Evolutionary conservation across 2,113 vertebrate species (phyloP), one percentile per base, ranked within the genome.

Genomic region (Numenius arquata): DNA sequence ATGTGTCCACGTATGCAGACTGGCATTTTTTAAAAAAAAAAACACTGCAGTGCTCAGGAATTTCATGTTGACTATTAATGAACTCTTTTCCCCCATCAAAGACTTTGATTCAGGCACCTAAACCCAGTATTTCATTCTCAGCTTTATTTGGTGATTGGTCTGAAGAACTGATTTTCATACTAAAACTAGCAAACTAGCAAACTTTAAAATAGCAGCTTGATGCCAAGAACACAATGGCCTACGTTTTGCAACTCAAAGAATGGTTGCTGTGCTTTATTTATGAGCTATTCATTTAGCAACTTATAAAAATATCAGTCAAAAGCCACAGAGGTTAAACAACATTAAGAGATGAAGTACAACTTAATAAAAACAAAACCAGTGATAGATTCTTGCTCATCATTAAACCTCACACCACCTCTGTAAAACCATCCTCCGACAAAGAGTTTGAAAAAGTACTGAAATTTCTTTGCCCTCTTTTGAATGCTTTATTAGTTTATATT

Each of bases 401-500:
- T 74, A 86, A 95, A 88, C 67, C 27, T 84, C 65, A 71, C 25
- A 38, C 68, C n/a, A 87, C 13, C 38, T n/a, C 27, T 85, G 10
- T 81, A 81, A 93, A 89, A 78, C 65, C 8, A 18, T 70, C 50
- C 41, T 90, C 58, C 30, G 26, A 67, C 11, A 67, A 67, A 82
- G 48, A 36, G 38, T 47, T 86, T 47, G 52, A 59, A 88, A 80
- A 65, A 48, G 32, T 41, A 83, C 48, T 21, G n/a, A 65, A 81
- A 87, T 73, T 52, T 73, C 79, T 96, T 79, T 83, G 34, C 74
- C 34, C 55, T 87, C 48, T 91, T 93, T 90, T 93, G 74, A 68
- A 95, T 66, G 47, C 55, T 96, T 93, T 90, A 65, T 94, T 94
- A 85, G 84, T 87, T 96, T 68, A 95, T 80, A 90, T 89, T 94